Base-by-base conservation (phyloP, 2,888 invertebrate genomes). In the Dermolepida albohirtum region DNA sequence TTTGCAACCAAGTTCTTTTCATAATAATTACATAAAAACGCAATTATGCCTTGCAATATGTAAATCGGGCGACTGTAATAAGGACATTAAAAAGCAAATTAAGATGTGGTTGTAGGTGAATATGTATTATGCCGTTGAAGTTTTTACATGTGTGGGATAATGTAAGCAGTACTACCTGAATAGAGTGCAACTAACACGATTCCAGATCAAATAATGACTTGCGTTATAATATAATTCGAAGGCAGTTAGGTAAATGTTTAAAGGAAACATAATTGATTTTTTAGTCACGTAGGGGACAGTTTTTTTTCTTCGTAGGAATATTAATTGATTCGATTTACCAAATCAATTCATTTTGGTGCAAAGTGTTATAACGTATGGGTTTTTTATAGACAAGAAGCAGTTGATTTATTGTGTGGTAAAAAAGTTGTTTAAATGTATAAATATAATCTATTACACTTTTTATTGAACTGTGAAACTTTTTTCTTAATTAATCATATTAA, bases 131-230 rank as follows among this genome's bases (percentile, higher is more conserved):
- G 17, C n/a, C 14, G 14, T 49, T 50, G 50, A 50, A 11, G 50
- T 50, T 17, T 50, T n/a, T n/a, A 17, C 5, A 2, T 27, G 50
- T 55, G 55, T 55, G 55, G 55, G 55, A 16, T 55, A 55, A 40
- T 34, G 17, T 40, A 55, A 55, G 27, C 55, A 17, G 40, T 40
- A 34, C 55, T 55, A 55, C 40, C 40, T 55, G 40, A 55, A 55
- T 55, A 55, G 16, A 55, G 40, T 34, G 17, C 34, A 17, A 17
- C 50, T 50, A 50, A 50, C 16, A n/a, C 10, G 16, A 40, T 55
- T 34, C 11, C 34, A 55, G 55, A 55, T 40, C 39, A 55, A 55
- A 40, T 40, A 34, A 34, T 55, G 55, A 55, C 55, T 55, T 55
- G 55, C 55, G 11, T 22, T n/a, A 22, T 50, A 16, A 16, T 16